Percentiles rank a stretch among this genome's conserved stretches.
Evolutionary conservation across 2,113 vertebrate species (phyloP).

Genomic region (Microtus pennsylvanicus): DNA sequence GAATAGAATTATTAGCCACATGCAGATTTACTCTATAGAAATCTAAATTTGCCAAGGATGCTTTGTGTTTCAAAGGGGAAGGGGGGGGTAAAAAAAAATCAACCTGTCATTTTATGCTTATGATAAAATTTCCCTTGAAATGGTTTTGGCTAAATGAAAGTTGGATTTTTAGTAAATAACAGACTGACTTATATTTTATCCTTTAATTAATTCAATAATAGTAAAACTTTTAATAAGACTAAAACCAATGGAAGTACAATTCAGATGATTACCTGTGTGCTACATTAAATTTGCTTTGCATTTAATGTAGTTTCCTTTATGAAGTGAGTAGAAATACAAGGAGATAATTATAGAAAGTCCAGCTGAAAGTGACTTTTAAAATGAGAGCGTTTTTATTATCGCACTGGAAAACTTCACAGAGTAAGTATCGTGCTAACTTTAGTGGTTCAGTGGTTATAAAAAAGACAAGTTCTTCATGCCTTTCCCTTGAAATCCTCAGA

Average conservation of each 20-base stretch:
- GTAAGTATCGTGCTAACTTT: background rate
- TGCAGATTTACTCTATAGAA: conserved; percentile 74
- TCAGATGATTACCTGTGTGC: background rate
- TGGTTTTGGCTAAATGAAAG: conserved; percentile 46
- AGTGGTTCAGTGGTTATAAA: background rate
- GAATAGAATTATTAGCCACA: conserved; percentile 71
- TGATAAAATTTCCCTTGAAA: background rate
- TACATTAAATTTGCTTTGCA: background rate
- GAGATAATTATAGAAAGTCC: background rate
- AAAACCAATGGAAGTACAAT: conserved; percentile 10
- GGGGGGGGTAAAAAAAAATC: background rate
- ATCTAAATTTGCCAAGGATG: conserved; percentile 36
- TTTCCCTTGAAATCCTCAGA: background rate
- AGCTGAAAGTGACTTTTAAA: conserved; percentile 10
- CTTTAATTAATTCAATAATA: conserved; percentile 44
- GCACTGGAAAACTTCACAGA: background rate
- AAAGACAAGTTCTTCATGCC: background rate
- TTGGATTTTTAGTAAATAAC: conserved; percentile 2
- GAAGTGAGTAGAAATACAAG: background rate
- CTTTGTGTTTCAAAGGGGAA: conserved; percentile 34
- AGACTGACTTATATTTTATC: conserved; percentile 25
- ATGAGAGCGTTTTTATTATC: background rate
- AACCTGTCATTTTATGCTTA: conserved; percentile 18
- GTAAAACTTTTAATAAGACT: conserved; percentile 34
- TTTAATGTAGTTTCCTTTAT: background rate